phyloP scores from a whole-genome alignment of 2,888 invertebrate species.

The Sesia bembeciformis region DNA sequence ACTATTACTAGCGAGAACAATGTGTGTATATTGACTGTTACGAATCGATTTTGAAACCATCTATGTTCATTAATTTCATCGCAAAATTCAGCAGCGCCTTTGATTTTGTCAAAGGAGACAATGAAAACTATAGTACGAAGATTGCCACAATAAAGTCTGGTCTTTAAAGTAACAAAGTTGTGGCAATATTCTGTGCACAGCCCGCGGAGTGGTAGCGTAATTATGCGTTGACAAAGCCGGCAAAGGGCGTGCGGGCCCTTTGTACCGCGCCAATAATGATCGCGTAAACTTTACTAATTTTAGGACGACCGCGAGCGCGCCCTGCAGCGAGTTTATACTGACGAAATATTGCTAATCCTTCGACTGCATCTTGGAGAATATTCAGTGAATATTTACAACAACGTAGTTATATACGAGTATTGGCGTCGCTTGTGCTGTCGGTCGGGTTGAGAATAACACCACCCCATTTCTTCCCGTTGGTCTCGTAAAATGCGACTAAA shows the following conservation, averaged over 20 bases:
- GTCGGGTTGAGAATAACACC: too few relatives aligned
- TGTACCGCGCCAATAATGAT: constrained; percentile 53
- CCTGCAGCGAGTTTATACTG: constrained; percentile 6
- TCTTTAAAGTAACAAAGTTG: background rate
- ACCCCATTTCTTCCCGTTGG: too few relatives aligned
- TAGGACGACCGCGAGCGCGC: constrained; percentile 31
- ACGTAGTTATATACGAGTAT: too few relatives aligned
- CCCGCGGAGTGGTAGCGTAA: constrained; percentile 17
- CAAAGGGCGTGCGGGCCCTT: constrained; percentile 30
- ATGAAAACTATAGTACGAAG: background rate
- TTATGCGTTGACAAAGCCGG: constrained; percentile 45
- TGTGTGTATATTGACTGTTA: too few relatives aligned
- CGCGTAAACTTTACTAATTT: constrained; percentile 62
- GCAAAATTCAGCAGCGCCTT: too few relatives aligned
- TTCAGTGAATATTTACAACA: too few relatives aligned
- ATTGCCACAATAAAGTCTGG: background rate
- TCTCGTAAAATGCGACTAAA: too few relatives aligned
- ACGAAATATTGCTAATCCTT: background rate
- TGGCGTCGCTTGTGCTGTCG: too few relatives aligned
- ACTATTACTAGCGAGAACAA: too few relatives aligned
- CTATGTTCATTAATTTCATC: too few relatives aligned
- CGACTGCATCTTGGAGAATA: background rate
- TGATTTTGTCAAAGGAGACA: background rate
- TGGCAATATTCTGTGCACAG: background rate
- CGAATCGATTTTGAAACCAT: too few relatives aligned